phyloP scores from a whole-genome alignment of 2,113 vertebrate genomes.

The rat (Rattus norvegicus) region GRCr8 NC_086038.1:51045501-51046000 shows the following conservation, averaged over 20 bases:
- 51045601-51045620: not conserved
- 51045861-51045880: not conserved
- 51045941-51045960: not conserved
- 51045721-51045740: not conserved
- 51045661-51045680: constrained; percentile 1
- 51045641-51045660: not conserved
- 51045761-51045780: constrained; percentile 36
- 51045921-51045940: constrained; percentile 10
- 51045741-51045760: not conserved
- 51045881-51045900: not conserved
- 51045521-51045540: not conserved
- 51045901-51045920: constrained; percentile 21
- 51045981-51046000: constrained; percentile 12
- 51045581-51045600: not conserved
- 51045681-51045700: constrained; percentile 36
- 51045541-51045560: constrained; percentile 31
- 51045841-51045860: constrained; percentile 10
- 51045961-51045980: not conserved
- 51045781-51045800: not conserved
- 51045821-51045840: constrained; percentile 3
- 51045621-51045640: not conserved
- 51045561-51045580: not conserved
- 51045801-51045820: not conserved
- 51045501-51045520: constrained; percentile 39
- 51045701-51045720: constrained; percentile 10